These are phyloP conservation scores for Diuraphis noxia DNA, from an alignment of 1,140 invertebrate genomes.

Conservation along the genomic window DNA sequence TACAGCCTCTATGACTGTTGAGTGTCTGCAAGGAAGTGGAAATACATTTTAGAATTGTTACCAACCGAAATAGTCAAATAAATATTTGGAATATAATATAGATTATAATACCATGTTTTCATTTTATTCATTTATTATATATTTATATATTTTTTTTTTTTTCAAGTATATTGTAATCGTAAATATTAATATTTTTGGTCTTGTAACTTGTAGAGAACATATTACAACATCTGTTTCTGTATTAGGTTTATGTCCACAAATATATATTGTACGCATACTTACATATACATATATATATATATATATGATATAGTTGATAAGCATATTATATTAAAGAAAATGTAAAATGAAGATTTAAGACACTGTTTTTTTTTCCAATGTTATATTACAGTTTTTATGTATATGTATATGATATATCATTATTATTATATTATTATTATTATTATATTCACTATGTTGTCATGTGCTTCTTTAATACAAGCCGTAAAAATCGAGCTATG, in stretches of 20 bases:
- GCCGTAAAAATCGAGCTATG: conserved; percentile 7
- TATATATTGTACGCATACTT: neutral
- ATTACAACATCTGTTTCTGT: neutral
- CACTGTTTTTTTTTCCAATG: neutral
- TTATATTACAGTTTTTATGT: conserved; percentile 23
- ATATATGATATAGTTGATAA: neutral
- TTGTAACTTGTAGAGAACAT: neutral
- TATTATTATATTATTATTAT: neutral
- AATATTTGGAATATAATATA: conserved; percentile 5
- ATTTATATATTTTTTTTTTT: conserved; percentile 1
- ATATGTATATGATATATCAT: conserved; percentile 18
- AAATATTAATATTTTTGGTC: neutral
- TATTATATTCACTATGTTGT: conserved; percentile 36
- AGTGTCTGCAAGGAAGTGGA: neutral
- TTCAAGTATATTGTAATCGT: neutral
- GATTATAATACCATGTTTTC: conserved; percentile 28
- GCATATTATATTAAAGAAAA: conserved; percentile 28
- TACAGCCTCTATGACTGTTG: neutral
- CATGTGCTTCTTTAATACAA: conserved; percentile 4
- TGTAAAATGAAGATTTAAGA: neutral
- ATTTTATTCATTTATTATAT: conserved; percentile 29
- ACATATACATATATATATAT: neutral
- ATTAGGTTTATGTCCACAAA: neutral
- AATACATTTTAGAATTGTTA: conserved; percentile 13
- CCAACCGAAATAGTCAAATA: conserved; percentile 29